Evolutionary conservation across 64 coral and sea anemone species (phyloP).

Genomic region (Trachythela sp.): DNA sequence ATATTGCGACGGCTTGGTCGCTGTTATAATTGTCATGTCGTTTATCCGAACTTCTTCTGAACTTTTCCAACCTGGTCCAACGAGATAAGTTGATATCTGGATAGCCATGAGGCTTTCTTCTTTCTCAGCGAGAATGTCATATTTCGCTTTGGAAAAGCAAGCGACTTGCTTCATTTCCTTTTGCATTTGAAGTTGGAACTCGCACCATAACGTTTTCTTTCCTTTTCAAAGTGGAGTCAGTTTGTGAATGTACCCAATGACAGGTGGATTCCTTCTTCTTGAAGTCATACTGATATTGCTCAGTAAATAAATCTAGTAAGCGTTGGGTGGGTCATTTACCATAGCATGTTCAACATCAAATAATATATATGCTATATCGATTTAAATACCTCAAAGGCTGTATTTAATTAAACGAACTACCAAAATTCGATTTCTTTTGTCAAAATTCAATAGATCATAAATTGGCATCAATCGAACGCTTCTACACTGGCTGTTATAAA

Average conservation of each 20-base stretch:
- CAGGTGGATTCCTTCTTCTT: not conserved
- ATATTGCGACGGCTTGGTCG: too few relatives aligned
- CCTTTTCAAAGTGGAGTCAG: not conserved
- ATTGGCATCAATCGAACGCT: too few relatives aligned
- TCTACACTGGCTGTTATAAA: too few relatives aligned
- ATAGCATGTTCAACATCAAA: not conserved
- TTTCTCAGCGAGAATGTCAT: not conserved
- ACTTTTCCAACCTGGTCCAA: conserved; percentile 2
- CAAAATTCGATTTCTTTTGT: too few relatives aligned
- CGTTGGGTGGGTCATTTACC: not conserved
- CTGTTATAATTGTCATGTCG: not conserved
- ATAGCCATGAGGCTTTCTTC: not conserved
- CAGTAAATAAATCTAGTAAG: not conserved
- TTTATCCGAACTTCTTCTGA: not conserved
- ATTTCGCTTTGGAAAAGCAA: too few relatives aligned
- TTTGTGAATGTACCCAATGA: conserved; percentile 1
- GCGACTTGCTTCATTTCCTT: too few relatives aligned
- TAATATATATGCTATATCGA: not conserved
- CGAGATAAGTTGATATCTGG: not conserved
- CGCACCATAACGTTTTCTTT: too few relatives aligned
- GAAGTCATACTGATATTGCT: too few relatives aligned
- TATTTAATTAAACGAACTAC: too few relatives aligned
- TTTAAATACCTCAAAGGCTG: too few relatives aligned
- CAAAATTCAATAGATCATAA: too few relatives aligned
- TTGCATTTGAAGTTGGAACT: too few relatives aligned